These are phyloP conservation scores for Nasonia longicornis DNA, from an alignment of 1,140 invertebrate genomes.

Conservation along the genomic window DNA sequence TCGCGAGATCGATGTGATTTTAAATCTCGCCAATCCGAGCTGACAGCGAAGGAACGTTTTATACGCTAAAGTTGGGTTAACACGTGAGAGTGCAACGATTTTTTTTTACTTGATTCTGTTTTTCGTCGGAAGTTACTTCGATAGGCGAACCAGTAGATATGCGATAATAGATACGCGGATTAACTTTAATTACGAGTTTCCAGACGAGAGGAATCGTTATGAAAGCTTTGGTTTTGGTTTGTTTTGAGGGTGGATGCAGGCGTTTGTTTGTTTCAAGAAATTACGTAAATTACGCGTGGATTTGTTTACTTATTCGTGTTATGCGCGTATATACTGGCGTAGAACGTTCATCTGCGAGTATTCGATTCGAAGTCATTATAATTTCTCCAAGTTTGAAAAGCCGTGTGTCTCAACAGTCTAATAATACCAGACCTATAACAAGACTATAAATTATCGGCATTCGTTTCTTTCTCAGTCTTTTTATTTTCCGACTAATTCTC, in stretches of 20 bases:
- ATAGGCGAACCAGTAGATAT: too few relatives aligned
- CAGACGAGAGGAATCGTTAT: too few relatives aligned
- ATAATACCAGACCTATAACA: neutral
- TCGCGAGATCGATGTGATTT: conserved; percentile 27
- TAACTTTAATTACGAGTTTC: too few relatives aligned
- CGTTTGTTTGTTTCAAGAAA: neutral
- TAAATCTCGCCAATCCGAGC: neutral
- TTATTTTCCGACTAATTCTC: neutral
- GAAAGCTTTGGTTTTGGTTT: too few relatives aligned
- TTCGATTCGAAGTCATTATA: too few relatives aligned
- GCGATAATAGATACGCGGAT: too few relatives aligned
- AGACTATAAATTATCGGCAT: neutral
- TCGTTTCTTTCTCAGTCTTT: neutral
- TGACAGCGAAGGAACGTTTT: neutral
- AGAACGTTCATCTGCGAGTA: too few relatives aligned
- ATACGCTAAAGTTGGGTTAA: neutral
- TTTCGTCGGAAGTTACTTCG: neutral
- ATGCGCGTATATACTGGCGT: neutral
- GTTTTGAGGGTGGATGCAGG: too few relatives aligned
- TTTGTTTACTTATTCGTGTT: neutral
- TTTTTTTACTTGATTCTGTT: neutral
- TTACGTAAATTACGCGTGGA: neutral
- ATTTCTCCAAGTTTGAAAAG: too few relatives aligned
- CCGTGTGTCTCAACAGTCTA: too few relatives aligned
- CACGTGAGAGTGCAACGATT: neutral